Evolutionary conservation across 2,888 invertebrate genomes (phyloP).

Genomic region (Machimus rusticus): DNA sequence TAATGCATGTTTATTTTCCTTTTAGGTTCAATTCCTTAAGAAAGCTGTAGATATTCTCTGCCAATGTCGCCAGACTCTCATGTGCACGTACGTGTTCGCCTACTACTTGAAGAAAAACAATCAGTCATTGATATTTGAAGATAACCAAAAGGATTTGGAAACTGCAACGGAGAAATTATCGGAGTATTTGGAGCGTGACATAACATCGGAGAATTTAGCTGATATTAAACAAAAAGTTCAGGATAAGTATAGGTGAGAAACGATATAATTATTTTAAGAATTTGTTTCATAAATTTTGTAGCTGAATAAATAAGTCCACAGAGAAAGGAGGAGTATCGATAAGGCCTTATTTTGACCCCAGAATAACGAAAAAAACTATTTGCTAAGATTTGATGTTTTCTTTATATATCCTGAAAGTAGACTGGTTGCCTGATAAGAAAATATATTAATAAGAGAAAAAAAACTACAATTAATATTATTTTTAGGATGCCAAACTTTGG

Average conservation of each 20-base stretch:
- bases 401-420: too few relatives aligned
- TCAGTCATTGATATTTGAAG: slow-evolving; percentile 98
- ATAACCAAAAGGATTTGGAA: slow-evolving; percentile 97
- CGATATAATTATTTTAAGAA: not conserved
- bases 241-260: slow-evolving; percentile 88
- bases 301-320: too few relatives aligned
- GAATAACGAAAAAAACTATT: too few relatives aligned
- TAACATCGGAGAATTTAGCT: slow-evolving; percentile 94
- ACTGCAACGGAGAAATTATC: slow-evolving; percentile 96
- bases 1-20: not conserved
- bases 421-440: too few relatives aligned
- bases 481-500: too few relatives aligned
- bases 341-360: too few relatives aligned
- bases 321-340: too few relatives aligned
- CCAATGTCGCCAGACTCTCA: slow-evolving; percentile 95
- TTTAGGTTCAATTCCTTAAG: slow-evolving; percentile 93
- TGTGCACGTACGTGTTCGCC: slow-evolving; percentile 99
- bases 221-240: slow-evolving; percentile 99
- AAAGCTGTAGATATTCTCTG: slow-evolving; percentile 97
- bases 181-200: slow-evolving; percentile 97
- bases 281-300: too few relatives aligned
- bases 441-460: too few relatives aligned
- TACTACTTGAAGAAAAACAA: slow-evolving; percentile 98
- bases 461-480: too few relatives aligned
- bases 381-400: too few relatives aligned